Conservation (phyloP, 2,113 vertebrate genomes). For the Platycercus adscitus region DNA sequence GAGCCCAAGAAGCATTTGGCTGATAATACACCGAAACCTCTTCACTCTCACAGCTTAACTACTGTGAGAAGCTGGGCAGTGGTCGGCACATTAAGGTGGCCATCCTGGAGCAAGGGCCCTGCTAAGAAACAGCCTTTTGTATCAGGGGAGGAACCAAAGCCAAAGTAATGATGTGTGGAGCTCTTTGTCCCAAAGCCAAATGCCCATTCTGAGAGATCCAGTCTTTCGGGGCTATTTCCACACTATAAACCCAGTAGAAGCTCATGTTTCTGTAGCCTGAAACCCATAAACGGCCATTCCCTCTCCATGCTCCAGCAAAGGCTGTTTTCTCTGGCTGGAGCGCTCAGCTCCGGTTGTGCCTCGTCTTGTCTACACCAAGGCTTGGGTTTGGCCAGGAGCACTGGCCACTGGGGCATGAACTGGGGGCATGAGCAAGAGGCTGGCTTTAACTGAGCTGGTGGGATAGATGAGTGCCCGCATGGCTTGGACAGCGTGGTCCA, state of each 20-base stretch:
- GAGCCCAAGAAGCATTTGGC: background rate
- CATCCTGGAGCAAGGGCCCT: background rate
- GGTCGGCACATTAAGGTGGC: background rate
- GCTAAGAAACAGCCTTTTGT: background rate
- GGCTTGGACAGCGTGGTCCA: background rate
- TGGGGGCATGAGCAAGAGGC: rapidly evolving
- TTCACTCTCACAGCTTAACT: background rate
- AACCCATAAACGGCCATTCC: background rate
- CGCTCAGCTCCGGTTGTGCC: background rate
- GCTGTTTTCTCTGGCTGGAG: constrained; percentile 11
- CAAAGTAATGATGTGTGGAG: background rate
- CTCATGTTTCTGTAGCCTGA: background rate
- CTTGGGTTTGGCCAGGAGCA: background rate
- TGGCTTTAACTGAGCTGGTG: rapidly evolving
- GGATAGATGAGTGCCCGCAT: background rate
- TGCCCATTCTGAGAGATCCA: background rate
- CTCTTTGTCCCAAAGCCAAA: background rate
- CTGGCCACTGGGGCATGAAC: background rate
- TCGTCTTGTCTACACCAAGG: background rate
- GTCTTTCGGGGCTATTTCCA: background rate
- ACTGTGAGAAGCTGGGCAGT: background rate
- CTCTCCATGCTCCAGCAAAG: background rate
- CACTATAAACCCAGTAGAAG: background rate
- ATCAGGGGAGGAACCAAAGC: background rate
- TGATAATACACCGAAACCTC: background rate